Percentiles rank a stretch among this genome's conserved stretches.
These are phyloP conservation scores for Cuculus canorus DNA, from an alignment of 2,797 vertebrate species.

Conservation along the genomic window DNA sequence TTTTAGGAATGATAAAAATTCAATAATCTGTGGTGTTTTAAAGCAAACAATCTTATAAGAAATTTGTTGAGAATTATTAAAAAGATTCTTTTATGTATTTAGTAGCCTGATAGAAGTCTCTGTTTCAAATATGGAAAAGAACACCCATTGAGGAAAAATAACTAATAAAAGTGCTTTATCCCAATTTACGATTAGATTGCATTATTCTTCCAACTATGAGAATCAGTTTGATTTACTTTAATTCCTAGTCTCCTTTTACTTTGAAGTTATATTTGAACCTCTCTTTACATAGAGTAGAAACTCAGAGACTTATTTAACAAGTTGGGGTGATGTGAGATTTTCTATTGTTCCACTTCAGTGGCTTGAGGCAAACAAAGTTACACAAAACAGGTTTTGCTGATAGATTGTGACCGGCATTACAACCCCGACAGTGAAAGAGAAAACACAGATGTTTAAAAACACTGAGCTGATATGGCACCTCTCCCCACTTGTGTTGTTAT, in stretches of 20 bases:
- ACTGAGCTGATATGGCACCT: neutral
- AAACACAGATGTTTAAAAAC: neutral
- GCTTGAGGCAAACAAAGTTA: neutral
- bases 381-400: neutral
- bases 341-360: neutral
- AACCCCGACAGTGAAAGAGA: neutral
- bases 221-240: neutral
- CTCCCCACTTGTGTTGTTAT: neutral
- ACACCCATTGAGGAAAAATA: neutral
- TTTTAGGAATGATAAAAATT: neutral
- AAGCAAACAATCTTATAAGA: neutral
- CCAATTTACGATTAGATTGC: constrained; percentile 5
- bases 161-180: neutral
- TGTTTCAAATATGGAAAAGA: neutral
- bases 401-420: neutral
- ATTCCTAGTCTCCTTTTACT: neutral
- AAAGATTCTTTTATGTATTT: neutral
- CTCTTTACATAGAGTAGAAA: neutral
- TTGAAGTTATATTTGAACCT: neutral
- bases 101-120: neutral
- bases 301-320: neutral
- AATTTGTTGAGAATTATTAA: neutral
- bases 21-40: neutral
- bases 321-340: neutral
- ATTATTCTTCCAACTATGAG: neutral